Conservation (phyloP, 2,113 vertebrate genomes). For the Gavia stellata region DNA sequence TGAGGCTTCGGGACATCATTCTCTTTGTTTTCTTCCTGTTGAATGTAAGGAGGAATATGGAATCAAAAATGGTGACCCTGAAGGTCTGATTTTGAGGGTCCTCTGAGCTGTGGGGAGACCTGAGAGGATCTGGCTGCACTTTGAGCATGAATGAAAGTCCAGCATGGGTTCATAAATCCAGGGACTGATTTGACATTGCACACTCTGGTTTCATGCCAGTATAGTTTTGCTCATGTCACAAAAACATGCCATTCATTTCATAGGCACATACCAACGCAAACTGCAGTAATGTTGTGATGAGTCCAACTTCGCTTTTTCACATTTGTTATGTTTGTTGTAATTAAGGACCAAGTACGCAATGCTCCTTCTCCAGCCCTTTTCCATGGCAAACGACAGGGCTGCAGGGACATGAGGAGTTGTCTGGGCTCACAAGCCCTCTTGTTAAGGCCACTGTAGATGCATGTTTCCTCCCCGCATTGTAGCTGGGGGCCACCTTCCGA, state of each 20-base stretch:
- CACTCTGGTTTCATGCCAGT: not conserved
- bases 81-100: not conserved
- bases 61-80: not conserved
- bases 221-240: not conserved
- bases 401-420: not conserved
- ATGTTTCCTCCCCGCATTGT: accelerated
- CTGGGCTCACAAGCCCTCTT: not conserved
- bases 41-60: not conserved
- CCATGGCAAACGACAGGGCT: not conserved
- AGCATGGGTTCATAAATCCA: not conserved
- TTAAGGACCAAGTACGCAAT: not conserved
- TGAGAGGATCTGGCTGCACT: not conserved
- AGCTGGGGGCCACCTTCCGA: not conserved
- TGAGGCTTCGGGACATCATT: not conserved
- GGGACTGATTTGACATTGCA: not conserved
- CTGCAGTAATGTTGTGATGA: not conserved
- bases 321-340: not conserved
- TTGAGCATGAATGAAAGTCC: not conserved
- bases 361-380: not conserved
- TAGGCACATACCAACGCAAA: not conserved
- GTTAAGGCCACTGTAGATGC: not conserved
- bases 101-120: not conserved
- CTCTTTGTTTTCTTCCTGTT: not conserved
- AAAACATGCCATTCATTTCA: not conserved
- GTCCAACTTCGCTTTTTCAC: not conserved